These are phyloP conservation scores for Drosophila prosaltans DNA, from an alignment of 1,140 invertebrate genomes.

Conservation along the genomic window DNA sequence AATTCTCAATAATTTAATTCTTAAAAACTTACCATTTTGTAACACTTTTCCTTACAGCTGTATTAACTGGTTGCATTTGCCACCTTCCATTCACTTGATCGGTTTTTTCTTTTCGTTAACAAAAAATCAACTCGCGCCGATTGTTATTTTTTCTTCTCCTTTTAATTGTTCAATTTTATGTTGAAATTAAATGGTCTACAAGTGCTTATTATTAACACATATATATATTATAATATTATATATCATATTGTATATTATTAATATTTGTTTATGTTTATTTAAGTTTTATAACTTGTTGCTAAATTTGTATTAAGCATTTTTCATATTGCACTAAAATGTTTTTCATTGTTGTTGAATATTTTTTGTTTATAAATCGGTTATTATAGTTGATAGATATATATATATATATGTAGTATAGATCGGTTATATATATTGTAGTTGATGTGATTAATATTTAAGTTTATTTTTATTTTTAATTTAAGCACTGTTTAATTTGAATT, in stretches of 20 bases:
- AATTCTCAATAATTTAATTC: too few relatives aligned
- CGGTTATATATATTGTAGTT: constrained; percentile 26
- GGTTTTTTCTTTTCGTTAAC: constrained; percentile 6
- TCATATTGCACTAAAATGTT: constrained; percentile 24
- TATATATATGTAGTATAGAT: constrained; percentile 12
- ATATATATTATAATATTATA: constrained; percentile 14
- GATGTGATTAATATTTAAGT: constrained; percentile 19
- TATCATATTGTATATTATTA: constrained; percentile 22
- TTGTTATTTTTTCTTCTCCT: constrained; percentile 4
- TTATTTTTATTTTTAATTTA: background rate
- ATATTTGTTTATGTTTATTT: constrained; percentile 14
- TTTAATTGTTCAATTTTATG: constrained; percentile 1
- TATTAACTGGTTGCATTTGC: constrained; percentile 29
- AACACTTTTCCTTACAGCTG: constrained; percentile 33
- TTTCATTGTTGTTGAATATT: background rate
- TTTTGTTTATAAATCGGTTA: constrained; percentile 25
- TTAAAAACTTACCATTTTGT: constrained; percentile 37
- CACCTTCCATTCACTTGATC: constrained; percentile 27
- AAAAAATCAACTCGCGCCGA: constrained; percentile 22
- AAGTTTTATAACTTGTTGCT: constrained; percentile 6
- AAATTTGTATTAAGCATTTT: constrained; percentile 9
- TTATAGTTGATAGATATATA: constrained; percentile 16
- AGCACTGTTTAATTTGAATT: constrained; percentile 38
- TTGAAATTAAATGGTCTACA: constrained; percentile 36
- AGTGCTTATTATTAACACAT: constrained; percentile 51